These are phyloP conservation scores for Morus bassanus DNA, from an alignment of 2,797 vertebrate genomes.

Conservation along the genomic window DNA sequence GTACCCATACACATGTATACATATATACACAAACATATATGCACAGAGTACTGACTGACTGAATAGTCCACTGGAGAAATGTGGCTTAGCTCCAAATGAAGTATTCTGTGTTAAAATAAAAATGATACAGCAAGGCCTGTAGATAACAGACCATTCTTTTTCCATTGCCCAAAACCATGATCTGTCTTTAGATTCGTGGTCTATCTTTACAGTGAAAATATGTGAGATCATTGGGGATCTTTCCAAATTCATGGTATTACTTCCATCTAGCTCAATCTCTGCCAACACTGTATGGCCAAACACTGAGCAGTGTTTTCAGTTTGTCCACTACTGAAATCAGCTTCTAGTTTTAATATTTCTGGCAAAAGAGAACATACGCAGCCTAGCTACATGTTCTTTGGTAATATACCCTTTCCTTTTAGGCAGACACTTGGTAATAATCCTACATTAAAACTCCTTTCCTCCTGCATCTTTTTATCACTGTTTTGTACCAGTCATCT, in stretches of 20 bases:
- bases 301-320: not conserved
- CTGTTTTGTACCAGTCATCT: slow-evolving; percentile 11
- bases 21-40: not conserved
- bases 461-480: not conserved
- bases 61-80: not conserved
- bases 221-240: not conserved
- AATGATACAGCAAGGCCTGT: slow-evolving; percentile 12
- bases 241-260: not conserved
- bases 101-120: slow-evolving; percentile 7
- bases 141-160: slow-evolving; percentile 8
- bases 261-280: slow-evolving; percentile 5
- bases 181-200: not conserved
- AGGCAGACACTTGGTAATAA: not conserved
- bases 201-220: slow-evolving; percentile 30
- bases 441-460: not conserved
- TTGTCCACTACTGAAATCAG: slow-evolving; percentile 4
- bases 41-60: not conserved
- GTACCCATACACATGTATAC: not conserved
- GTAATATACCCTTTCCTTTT: not conserved
- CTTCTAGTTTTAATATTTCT: slow-evolving; percentile 37
- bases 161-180: not conserved
- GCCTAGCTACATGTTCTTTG: not conserved
- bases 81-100: slow-evolving; percentile 31
- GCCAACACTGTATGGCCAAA: not conserved
- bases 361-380: slow-evolving; percentile 27